Percentiles rank a stretch among this genome's conserved stretches.
phyloP scores from a whole-genome alignment of 2,888 invertebrate genomes.

The Conomelus anceps region DNA sequence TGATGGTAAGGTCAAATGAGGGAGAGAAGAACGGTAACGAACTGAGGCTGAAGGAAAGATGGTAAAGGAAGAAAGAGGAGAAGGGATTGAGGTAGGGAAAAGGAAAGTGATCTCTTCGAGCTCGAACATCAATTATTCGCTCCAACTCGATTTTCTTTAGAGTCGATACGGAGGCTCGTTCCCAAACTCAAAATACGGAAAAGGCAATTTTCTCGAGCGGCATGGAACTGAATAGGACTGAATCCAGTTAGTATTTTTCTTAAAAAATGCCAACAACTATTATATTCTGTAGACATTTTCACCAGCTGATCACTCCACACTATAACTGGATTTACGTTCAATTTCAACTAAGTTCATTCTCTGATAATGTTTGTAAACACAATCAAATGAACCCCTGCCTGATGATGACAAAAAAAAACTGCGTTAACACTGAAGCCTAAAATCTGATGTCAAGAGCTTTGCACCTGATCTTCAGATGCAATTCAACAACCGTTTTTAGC shows the following conservation, averaged over 20 bases:
- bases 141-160: neutral
- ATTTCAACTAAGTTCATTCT: too few species aligned
- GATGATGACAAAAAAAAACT: too few species aligned
- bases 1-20: neutral
- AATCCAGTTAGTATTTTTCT: neutral
- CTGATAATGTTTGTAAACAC: too few species aligned
- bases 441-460: too few species aligned
- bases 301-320: neutral
- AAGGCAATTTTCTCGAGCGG: neutral
- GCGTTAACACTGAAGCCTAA: too few species aligned
- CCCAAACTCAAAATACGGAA: neutral
- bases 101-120: neutral
- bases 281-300: neutral
- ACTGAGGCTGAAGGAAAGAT: neutral
- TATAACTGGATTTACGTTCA: too few species aligned
- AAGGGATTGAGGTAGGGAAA: neutral
- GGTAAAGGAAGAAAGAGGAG: neutral
- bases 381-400: too few species aligned
- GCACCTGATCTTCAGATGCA: too few species aligned
- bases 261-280: neutral
- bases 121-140: neutral
- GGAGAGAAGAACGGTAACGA: neutral
- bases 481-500: too few species aligned
- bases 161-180: neutral
- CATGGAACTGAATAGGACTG: neutral